A percentile compares a stretch with the other conserved stretches of the same genome.
Conservation (phyloP, 1,140 invertebrate species). For the Temnothorax curvispinosus region DNA sequence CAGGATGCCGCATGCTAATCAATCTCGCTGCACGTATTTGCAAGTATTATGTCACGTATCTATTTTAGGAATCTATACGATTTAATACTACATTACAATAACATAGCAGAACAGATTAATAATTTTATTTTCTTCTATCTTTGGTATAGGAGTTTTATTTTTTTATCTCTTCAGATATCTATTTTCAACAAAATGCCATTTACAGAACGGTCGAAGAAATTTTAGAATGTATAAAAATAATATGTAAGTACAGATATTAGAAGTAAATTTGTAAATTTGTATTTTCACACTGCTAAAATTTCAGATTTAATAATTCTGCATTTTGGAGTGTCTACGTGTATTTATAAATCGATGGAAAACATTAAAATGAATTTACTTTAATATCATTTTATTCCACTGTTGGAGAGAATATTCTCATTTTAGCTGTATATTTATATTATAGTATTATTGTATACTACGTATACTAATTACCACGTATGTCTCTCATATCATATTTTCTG, state of each 20-base stretch:
- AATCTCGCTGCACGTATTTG: constrained; percentile 14
- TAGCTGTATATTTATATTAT: neutral
- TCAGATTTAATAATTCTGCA: too few relatives aligned
- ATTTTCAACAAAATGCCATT: neutral
- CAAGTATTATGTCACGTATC: constrained; percentile 9
- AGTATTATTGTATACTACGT: neutral
- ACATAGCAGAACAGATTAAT: neutral
- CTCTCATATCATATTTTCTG: neutral
- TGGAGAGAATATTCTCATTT: neutral
- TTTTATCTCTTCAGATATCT: neutral
- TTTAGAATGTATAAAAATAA: neutral
- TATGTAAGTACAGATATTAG: neutral
- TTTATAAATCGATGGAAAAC: neutral
- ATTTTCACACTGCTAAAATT: too few relatives aligned
- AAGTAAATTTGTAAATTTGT: too few relatives aligned
- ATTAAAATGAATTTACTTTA: neutral
- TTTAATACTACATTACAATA: neutral
- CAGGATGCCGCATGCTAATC: constrained; percentile 11
- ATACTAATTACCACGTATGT: neutral
- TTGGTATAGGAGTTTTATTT: neutral
- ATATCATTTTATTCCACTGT: neutral
- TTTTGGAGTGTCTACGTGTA: too few relatives aligned
- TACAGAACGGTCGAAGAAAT: neutral
- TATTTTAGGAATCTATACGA: neutral
- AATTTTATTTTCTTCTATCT: neutral